Evolutionary conservation across 1,140 invertebrate genomes (phyloP), one percentile per base, ranked within the genome.

Genomic region (Drosophila lini): DNA sequence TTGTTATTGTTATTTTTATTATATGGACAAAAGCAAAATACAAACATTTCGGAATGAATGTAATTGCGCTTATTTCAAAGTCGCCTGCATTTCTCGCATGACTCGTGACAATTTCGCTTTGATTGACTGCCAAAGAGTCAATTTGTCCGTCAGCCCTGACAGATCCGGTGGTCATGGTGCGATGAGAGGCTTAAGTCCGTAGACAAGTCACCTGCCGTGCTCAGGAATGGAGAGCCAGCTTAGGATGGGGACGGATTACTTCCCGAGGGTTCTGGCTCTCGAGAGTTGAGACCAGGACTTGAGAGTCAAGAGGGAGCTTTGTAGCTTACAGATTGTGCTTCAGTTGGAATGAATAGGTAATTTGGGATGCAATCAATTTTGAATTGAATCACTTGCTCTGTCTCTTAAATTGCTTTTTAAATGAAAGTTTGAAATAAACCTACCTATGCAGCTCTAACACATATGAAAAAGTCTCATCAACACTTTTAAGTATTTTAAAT

Each of bases 11-110:
- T 53, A 38, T 56, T 40, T n/a, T n/a, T 25, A 10, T 10, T 16
- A 53, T 28, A 22, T 22, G 22, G 44, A 36, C 25, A 57, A 34
- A 53, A 36, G 42, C 36, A 68, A 45, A 48, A 68, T 32, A 61
- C 40, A 41, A 62, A 44, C 36, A 28, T 38, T 41, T 61, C n/a
- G 69, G n/a, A 77, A 68, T 79, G 59, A 50, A 57, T 71, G 69
- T 85, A 88, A 85, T 85, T 85, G 79, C 50, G 65, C 59, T 52
- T 16, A 45, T 73, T 75, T 60, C 47, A 31, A 64, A 67, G 74
- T 64, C 31, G 65, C 70, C 68, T 79, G 67, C 62, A 76, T 70
- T 78, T 75, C 74, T 88, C 68, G 67, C 80, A 82, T 77, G 82
- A 50, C 63, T 82, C 42, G 44, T n/a, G 31, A 62, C 55, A 45